Evolutionary conservation across 64 coral and sea anemone genomes (phyloP), one percentile per base, ranked within the genome.

Genomic region (Astreopora myriophthalma): DNA sequence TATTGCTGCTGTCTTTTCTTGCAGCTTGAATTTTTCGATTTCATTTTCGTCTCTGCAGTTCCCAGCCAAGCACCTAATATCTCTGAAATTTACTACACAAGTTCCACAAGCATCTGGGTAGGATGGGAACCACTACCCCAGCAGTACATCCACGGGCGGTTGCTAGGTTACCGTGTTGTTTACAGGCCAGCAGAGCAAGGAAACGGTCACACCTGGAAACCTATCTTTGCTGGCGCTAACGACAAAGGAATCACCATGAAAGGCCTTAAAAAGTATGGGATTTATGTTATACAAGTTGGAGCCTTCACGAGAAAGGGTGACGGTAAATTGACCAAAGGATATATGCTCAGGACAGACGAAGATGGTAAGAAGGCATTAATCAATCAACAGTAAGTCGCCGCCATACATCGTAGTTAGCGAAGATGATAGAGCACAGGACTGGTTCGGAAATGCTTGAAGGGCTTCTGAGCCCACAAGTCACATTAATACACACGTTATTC

Each of bases 101-200:
- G 96, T 34, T 98, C 96, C 19, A 95, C 96, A 13, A 88, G 79
- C 32, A 70, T 99, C 60, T 42, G 63, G 42, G 34, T 99, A 22
- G 73, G 33, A 29, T 99, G 97, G 97, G 58, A 96, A 11, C 81
- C 90, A 69, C 75, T 99, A 2, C 75, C 94, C 19, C 35, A 87
- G 38, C 6, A 74, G 26, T 91, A 69, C 30, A 34, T 69, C 22
- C 80, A 95, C 63, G 97, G 97, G 8, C 81, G 33, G 79, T 92
- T 99, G 76, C 81, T 91, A 26, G 97, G 97, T 23, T 99, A 99
- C 91, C 87, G 32, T 14, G 87, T 95, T 71, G 93, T 88, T 64
- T 91, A 90, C 68, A 73, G 87, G 26, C 10, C 39, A 8, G 83
- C 61, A 17, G 80, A 90, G 0, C 55, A 63, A 48, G 86, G 75